phyloP scores from a whole-genome alignment of 2,888 invertebrate genomes.

The Rotaria macrura region DNA sequence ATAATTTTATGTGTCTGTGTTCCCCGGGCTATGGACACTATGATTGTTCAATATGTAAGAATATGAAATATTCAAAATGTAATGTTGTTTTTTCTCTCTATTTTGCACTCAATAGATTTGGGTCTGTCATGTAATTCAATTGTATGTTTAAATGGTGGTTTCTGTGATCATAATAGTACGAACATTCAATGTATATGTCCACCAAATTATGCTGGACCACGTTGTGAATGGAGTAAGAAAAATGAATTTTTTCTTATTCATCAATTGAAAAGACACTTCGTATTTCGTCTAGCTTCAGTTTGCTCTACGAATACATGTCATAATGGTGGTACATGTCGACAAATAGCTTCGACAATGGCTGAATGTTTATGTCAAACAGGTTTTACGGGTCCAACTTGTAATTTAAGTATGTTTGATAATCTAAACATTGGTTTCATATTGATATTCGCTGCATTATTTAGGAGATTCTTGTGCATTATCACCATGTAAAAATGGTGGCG shows the following conservation, averaged over 20 bases:
- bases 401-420: background rate
- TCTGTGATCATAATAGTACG: background rate
- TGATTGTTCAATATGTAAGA: conserved; percentile 15
- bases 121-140: background rate
- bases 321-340: conserved; percentile 20
- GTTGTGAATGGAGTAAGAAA: background rate
- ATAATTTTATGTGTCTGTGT: conserved; percentile 10
- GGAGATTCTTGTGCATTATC: background rate
- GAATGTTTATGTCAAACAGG: conserved; percentile 23
- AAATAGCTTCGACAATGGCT: conserved; percentile 14
- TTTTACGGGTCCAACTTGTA: conserved; percentile 27
- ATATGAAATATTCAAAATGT: background rate
- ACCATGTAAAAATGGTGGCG: conserved; percentile 1
- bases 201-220: background rate
- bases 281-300: background rate
- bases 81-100: background rate
- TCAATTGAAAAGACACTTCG: background rate
- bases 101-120: background rate
- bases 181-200: background rate
- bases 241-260: background rate
- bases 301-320: conserved; percentile 26
- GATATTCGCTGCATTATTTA: background rate
- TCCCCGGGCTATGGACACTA: background rate
- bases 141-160: background rate
- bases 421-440: background rate